Base-by-base conservation (phyloP, 2,113 vertebrate genomes). In the Perca fluviatilis region DNA sequence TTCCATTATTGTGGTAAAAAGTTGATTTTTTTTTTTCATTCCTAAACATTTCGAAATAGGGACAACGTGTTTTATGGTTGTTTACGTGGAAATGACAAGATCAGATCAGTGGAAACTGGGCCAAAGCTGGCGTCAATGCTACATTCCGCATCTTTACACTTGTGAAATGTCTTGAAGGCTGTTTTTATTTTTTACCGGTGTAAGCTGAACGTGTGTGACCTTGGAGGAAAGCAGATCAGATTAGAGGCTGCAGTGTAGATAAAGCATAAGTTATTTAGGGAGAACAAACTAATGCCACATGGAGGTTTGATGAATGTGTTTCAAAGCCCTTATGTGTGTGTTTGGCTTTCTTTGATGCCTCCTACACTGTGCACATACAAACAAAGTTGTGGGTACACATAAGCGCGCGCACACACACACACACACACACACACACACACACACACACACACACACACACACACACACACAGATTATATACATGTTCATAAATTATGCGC, bases 251-350 rank as follows among this genome's bases (percentile, higher is more conserved):
- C 68, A 30, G 69, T 67, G 78, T 3, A 85, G 88, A 90, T 91
- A 79, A 92, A 91, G 61, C 66, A 56, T 1, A 78, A 77, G 61
- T 86, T 54, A 71, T 83, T 89, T 78, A 79, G 65, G 33, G 30
- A 21, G 83, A 87, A 84, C 47, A 84, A 88, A 91, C 62, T 23
- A 73, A 74, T 75, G 74, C 85, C 90, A 89, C 51, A 69, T 86
- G 89, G 87, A 74, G 14, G 70, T 67, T 84, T 77, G 64, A 36
- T 82, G 65, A 86, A 81, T 79, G 30, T 65, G 64, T 71, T 74
- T 84, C 69, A 63, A 74, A 80, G 67, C 7, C 25, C 73, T 49
- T 72, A 43, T 69, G 76, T 82, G 71, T 63, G 49, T 69, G 80
- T 82, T 90, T 27, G 30, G 30, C 58, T 65, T 27, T 63, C 75